A percentile compares a stretch with the other conserved stretches of the same genome.
Conservation (phyloP, 2,797 vertebrate genomes). For the Cynopterus sphinx region DNA sequence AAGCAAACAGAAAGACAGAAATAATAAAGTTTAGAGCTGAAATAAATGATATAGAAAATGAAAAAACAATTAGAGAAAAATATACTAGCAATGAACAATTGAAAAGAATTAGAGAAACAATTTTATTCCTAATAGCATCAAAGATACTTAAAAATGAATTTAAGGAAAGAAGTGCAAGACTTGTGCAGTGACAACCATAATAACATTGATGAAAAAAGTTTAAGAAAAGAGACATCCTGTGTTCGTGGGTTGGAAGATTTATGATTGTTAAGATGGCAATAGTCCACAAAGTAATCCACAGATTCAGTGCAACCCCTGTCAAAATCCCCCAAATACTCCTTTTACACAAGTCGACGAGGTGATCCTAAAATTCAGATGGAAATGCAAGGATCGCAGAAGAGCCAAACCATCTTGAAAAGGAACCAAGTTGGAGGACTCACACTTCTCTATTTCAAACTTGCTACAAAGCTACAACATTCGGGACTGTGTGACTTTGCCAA, state of each 20-base stretch:
- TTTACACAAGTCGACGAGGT: background rate
- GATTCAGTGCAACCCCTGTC: background rate
- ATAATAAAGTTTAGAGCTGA: background rate
- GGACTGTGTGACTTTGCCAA: background rate
- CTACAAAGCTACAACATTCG: background rate
- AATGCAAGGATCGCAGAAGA: background rate
- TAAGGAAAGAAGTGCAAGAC: background rate
- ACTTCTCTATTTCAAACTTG: background rate
- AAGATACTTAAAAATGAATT: background rate
- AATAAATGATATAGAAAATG: background rate
- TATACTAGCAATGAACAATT: background rate
- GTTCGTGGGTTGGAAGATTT: background rate
- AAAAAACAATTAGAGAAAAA: background rate
- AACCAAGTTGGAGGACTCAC: background rate
- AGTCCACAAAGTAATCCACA: background rate
- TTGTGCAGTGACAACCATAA: background rate
- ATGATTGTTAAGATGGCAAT: background rate
- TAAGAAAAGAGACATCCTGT: background rate
- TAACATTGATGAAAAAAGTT: conserved; percentile 1
- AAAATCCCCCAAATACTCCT: background rate
- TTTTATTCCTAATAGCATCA: background rate
- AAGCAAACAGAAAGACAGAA: background rate
- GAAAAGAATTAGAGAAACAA: background rate
- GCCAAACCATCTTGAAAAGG: background rate
- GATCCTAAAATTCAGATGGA: conserved; percentile 15